These are phyloP conservation scores for Dione vanillae DNA, from an alignment of 2,888 invertebrate genomes.

Conservation along the genomic window DNA sequence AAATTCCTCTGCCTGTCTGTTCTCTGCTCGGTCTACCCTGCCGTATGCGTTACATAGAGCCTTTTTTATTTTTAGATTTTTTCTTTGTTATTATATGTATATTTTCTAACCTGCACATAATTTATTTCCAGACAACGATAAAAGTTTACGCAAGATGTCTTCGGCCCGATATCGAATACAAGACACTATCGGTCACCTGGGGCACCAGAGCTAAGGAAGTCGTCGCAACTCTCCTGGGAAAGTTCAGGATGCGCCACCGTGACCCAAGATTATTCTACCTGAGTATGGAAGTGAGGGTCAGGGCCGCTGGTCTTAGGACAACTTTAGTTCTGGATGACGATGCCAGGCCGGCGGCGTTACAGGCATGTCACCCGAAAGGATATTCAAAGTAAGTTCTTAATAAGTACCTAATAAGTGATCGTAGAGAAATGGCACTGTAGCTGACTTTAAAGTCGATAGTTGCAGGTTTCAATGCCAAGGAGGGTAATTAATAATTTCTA, in stretches of 20 bases:
- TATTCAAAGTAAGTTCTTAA: slow-evolving; percentile 90
- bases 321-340: slow-evolving; percentile 94
- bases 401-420: too few relatives aligned
- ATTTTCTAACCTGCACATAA: neutral
- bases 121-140: slow-evolving; percentile 90
- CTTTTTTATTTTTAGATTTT: too few relatives aligned
- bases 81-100: too few relatives aligned
- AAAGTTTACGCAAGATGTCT: slow-evolving; percentile 96
- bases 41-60: neutral
- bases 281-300: slow-evolving; percentile 96
- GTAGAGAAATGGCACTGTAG: too few relatives aligned
- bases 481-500: too few relatives aligned
- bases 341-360: slow-evolving; percentile 94
- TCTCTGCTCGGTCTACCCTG: neutral
- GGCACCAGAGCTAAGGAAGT: slow-evolving; percentile 95
- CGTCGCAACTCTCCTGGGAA: slow-evolving; percentile 92
- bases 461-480: too few relatives aligned
- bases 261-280: slow-evolving; percentile 96
- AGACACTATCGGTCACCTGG: slow-evolving; percentile 95
- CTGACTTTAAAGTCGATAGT: too few relatives aligned
- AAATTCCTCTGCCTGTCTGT: neutral
- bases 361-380: slow-evolving; percentile 96
- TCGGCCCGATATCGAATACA: slow-evolving; percentile 97
- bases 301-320: slow-evolving; percentile 92
- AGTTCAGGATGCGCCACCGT: slow-evolving; percentile 95